Conservation (phyloP, 2,888 invertebrate genomes). For the Hoplodrina blanda region DNA sequence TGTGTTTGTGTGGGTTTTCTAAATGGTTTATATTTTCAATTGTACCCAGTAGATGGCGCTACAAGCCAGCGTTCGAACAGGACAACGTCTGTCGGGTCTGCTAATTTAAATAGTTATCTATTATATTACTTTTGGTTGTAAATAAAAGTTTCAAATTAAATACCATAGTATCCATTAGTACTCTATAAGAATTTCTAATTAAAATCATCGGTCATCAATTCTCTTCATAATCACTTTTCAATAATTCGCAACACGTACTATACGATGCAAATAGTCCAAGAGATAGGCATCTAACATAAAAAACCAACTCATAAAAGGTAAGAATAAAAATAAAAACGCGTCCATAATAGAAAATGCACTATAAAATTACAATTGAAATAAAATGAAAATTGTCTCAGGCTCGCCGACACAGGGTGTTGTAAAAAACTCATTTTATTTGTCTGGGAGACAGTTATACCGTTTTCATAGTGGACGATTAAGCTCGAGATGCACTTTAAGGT, state of each 20-base stretch:
- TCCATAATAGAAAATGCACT: conserved; percentile 63
- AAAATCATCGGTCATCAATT: neutral
- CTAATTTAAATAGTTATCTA: too few relatives aligned
- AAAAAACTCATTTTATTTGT: conserved; percentile 84
- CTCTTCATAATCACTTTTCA: neutral
- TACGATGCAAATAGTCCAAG: conserved; percentile 21
- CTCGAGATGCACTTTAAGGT: conserved; percentile 67
- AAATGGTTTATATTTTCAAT: too few relatives aligned
- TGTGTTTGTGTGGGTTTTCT: too few relatives aligned
- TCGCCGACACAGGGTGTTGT: conserved; percentile 77
- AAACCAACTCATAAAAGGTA: conserved; percentile 58
- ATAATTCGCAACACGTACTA: conserved; percentile 11
- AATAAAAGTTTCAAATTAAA: too few relatives aligned
- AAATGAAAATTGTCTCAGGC: conserved; percentile 70
- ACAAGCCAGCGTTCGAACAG: too few relatives aligned
- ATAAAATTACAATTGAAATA: conserved; percentile 78
- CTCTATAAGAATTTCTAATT: neutral
- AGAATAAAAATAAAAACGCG: conserved; percentile 51
- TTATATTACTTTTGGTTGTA: too few relatives aligned
- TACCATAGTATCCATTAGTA: too few relatives aligned
- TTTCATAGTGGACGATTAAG: conserved; percentile 77
- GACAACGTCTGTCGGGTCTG: too few relatives aligned
- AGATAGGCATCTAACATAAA: conserved; percentile 40
- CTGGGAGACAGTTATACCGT: conserved; percentile 73
- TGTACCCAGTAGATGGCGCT: too few relatives aligned